A percentile compares a stretch with the other conserved stretches of the same genome.
phyloP scores from a whole-genome alignment of 2,888 invertebrate genomes.

The Philopedon plagiatum region DNA sequence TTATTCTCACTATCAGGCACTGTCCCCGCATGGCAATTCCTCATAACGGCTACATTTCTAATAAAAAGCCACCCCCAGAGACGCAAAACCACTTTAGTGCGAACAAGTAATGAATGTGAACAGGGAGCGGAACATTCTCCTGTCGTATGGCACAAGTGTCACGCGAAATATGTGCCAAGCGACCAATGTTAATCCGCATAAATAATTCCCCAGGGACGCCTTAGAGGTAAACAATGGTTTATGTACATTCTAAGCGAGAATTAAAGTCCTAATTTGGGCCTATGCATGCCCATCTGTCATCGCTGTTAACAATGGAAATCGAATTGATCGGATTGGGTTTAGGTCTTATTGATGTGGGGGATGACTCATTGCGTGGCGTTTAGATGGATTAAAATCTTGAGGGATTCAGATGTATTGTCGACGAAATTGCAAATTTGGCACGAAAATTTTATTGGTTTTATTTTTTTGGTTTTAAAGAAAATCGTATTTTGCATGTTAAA shows the following conservation, averaged over 20 bases:
- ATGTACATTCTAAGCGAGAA: conserved; percentile 34
- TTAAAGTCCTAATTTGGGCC: conserved; percentile 29
- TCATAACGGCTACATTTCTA: neutral
- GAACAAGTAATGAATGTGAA: conserved; percentile 6
- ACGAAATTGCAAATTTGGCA: no score
- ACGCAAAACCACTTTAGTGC: conserved; percentile 9
- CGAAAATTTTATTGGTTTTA: no score
- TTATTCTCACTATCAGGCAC: no score
- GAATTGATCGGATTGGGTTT: neutral
- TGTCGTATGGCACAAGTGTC: conserved; percentile 37
- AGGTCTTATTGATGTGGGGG: neutral
- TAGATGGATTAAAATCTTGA: no score
- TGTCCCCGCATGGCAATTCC: neutral
- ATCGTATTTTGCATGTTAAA: no score
- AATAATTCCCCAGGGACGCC: conserved; percentile 32
- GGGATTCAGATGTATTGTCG: no score
- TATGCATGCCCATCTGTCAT: conserved; percentile 33
- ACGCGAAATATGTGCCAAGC: conserved; percentile 33
- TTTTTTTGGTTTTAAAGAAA: no score
- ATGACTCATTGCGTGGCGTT: neutral
- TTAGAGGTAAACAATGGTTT: conserved; percentile 40
- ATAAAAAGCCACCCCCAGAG: conserved; percentile 9
- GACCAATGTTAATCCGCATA: conserved; percentile 26
- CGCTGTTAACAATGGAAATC: neutral
- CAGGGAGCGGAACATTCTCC: conserved; percentile 33